Base-by-base conservation (phyloP, 2,888 invertebrate genomes). In the Trissolcus brochymenae region DNA sequence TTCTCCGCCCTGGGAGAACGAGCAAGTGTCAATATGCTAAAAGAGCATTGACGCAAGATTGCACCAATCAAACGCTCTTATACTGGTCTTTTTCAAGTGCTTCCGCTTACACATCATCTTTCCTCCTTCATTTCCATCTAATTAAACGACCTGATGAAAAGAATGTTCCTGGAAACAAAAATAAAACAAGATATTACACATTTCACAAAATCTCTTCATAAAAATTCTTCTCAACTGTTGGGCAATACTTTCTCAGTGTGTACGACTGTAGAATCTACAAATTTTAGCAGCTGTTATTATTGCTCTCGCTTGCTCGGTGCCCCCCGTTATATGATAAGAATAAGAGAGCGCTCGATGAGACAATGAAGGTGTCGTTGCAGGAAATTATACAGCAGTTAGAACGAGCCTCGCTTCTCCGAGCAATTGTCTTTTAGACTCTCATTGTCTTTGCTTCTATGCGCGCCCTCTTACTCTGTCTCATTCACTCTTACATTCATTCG, bases 341-440 rank as follows among this genome's bases (percentile, higher is more conserved):
- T 87, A 86, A 86, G 86, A 86, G 81, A 86, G 86, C 83, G 87
- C 83, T 82, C 81, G 81, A 81, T 79, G 81, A 84, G 82, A 89
- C 89, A 89, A 89, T 89, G 89, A 88, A 89, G 89, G 89, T 88
- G 89, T 89, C 89, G 89, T 89, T 88, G 89, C 89, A 89, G 89
- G 89, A 89, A 89, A 89, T 89, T 89, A 89, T 89, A 89, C 89
- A 88, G 88, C 89, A 88, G 87, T 88, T 88, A 89, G 86, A 87
- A 84, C 86, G 84, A 85, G 83, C 82, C 82, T 82, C 84, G 84
- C 82, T 82, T 81, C 81, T 80, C 83, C 82, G 86, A 88, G 86
- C 88, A 87, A 89, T 89, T 89, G 89, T 89, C 88, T 88, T 84
- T 85, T 83, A 84, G 84, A 65, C 62, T 75, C 71, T 73, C 74